Base-by-base conservation (phyloP, 2,888 invertebrate genomes). In the Hofmannophila pseudospretella region DNA sequence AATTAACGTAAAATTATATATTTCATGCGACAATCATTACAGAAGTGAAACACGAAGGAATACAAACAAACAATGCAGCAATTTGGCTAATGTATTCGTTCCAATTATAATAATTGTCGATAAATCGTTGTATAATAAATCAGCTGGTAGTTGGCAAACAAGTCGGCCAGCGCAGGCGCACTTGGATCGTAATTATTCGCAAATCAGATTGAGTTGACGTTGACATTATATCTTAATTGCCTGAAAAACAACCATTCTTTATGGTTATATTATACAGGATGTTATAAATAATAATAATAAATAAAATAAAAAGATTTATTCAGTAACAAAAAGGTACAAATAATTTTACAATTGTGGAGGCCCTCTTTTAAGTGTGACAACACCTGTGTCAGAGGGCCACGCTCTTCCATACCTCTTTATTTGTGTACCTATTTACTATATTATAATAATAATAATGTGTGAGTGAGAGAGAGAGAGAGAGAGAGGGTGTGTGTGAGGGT, bases 221-320 rank as follows among this genome's bases (percentile, higher is more conserved):
- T 32, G 26, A 39, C 36, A 34, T 42, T 27, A 34, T 44, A 39
- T 47, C 45, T 44, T 49, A 46, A 51, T 45, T 54, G 44, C 31
- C 27, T 14, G 7, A 23, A 23, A 23, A n/a, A 23, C 23, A 23
- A 23, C 3, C 23, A 23, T 23, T 8, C n/a, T 23, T 2, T 4
- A 16, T 16, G 16, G 16, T 3, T 16, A 16, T 4, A 4, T 16
- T 16, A 16, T 16, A 16, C 16, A 16, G 5, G n/a, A 4, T 16
- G 16, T 16, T 16, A 16, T 16, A 16, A 16, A 16, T 16, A 4
- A 16, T n/a, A n/a, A n/a, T n/a, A n/a, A n/a, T n/a, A n/a, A n/a
- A n/a, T n/a, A n/a, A n/a, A n/a, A n/a, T n/a, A n/a, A n/a, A n/a
- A n/a, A n/a, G n/a, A n/a, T n/a, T n/a, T n/a, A n/a, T n/a, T n/a